Base-by-base conservation (phyloP, 2,113 vertebrate genomes). In the Triplophysa tibetana region DNA sequence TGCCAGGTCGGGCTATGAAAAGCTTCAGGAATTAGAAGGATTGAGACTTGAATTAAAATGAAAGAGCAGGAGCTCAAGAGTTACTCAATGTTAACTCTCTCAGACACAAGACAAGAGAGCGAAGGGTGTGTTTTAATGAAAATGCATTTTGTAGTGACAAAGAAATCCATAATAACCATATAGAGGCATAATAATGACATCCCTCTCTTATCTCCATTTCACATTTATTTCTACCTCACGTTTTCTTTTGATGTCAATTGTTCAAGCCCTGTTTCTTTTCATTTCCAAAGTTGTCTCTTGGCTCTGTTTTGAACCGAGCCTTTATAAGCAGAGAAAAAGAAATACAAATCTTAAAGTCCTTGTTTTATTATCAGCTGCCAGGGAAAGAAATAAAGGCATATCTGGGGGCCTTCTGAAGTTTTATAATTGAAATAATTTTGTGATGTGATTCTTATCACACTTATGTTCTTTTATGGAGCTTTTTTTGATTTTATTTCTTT, bases 211-310 rank as follows among this genome's bases (percentile, higher is more conserved):
- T 23, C 21, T 65, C 61, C 8, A 2, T 14, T 23, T 41, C 45
- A 41, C 69, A 38, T 38, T 8, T 38, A 7, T 13, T 38, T 50
- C 11, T 62, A n/a, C 21, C 56, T n/a, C 26, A 68, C 9, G 13
- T 13, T 5, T 23, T 74, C 69, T 60, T 60, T 64, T 80, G 60
- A 73, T 72, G 68, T 64, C 60, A 45, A 45, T 45, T 43, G 41
- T 43, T 43, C 41, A 79, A 41, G 43, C 60, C 68, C 48, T 63
- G 10, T 61, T 78, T 60, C 21, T 45, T n/a, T 6, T 45, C n/a
- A 16, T 54, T 80, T 26, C 24, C 23, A 11, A 10, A 63, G 26
- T 19, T 9, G 8, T 45, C 8, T 29, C 6, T 24, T 29, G 13
- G 60, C 26, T n/a, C 19, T 33, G 23, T 79, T 38, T 50, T 33